phyloP scores from a whole-genome alignment of 2,113 vertebrate species.

The Mirza zaza region DNA sequence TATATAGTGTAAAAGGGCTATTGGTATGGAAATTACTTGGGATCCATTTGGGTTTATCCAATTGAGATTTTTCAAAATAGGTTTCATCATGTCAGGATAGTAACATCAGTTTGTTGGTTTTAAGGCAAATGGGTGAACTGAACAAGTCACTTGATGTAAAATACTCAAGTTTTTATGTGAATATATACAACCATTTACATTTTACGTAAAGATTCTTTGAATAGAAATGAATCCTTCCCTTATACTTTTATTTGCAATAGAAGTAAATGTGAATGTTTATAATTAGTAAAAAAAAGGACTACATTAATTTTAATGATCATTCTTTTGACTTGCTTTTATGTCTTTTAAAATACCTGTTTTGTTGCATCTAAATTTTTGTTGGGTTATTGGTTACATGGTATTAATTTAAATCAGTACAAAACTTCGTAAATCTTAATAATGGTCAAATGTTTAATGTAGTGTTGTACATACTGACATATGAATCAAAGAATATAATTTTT shows the following conservation, averaged over 20 bases:
- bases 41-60: background rate
- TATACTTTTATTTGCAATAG: conserved; percentile 6
- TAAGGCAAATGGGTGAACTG: background rate
- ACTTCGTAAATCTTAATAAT: conserved; percentile 50
- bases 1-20: background rate
- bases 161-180: conserved; percentile 25
- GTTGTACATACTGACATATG: conserved; percentile 12
- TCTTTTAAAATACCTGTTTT: conserved; percentile 52
- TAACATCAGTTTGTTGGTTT: background rate
- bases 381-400: background rate
- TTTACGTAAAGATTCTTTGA: conserved; percentile 24
- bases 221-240: background rate
- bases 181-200: conserved; percentile 30
- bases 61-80: conserved; percentile 23
- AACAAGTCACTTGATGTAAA: background rate
- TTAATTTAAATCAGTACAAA: conserved; percentile 68
- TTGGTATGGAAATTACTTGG: background rate
- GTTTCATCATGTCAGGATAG: background rate
- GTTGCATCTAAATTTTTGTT: conserved; percentile 44
- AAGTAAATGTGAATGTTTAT: conserved; percentile 37
- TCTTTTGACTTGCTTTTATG: conserved; percentile 48
- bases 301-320: conserved; percentile 33
- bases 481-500: conserved; percentile 27
- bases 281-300: conserved; percentile 14
- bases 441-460: conserved; percentile 9